Conservation (phyloP, 2,888 invertebrate species). For the Elmis aenea region DNA sequence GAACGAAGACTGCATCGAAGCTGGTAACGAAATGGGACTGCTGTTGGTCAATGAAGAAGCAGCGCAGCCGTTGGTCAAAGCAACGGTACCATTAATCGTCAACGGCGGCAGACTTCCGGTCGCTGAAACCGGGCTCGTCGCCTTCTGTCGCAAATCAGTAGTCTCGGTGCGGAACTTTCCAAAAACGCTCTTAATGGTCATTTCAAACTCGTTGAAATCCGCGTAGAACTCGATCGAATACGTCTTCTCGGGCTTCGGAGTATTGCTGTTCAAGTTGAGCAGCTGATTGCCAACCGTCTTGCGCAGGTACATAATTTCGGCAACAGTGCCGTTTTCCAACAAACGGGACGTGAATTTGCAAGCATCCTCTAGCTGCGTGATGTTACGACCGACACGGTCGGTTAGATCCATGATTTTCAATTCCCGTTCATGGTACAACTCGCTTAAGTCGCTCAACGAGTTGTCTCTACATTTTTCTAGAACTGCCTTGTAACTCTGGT, state of each 20-base stretch:
- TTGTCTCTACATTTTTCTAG: conserved; percentile 77
- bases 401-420: conserved; percentile 85
- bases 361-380: conserved; percentile 80
- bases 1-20: conserved; percentile 71
- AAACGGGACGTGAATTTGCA: conserved; percentile 79
- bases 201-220: conserved; percentile 73
- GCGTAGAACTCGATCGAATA: conserved; percentile 78
- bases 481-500: conserved; percentile 72
- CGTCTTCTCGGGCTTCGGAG: conserved; percentile 75
- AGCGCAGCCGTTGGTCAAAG: conserved; percentile 37
- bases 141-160: conserved; percentile 35
- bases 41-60: conserved; percentile 58
- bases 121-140: conserved; percentile 17
- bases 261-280: conserved; percentile 70
- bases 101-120: conserved; percentile 32
- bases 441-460: conserved; percentile 66
- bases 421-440: conserved; percentile 78
- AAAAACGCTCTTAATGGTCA: conserved; percentile 65
- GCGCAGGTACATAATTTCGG: conserved; percentile 79
- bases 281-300: conserved; percentile 74
- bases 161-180: conserved; percentile 52
- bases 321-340: conserved; percentile 76
- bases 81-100: conserved; percentile 32
- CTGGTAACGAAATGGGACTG: conserved; percentile 62
- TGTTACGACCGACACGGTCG: conserved; percentile 69